These are phyloP conservation scores for Pluvialis apricaria DNA, from an alignment of 2,113 vertebrate genomes.

Conservation along the genomic window DNA sequence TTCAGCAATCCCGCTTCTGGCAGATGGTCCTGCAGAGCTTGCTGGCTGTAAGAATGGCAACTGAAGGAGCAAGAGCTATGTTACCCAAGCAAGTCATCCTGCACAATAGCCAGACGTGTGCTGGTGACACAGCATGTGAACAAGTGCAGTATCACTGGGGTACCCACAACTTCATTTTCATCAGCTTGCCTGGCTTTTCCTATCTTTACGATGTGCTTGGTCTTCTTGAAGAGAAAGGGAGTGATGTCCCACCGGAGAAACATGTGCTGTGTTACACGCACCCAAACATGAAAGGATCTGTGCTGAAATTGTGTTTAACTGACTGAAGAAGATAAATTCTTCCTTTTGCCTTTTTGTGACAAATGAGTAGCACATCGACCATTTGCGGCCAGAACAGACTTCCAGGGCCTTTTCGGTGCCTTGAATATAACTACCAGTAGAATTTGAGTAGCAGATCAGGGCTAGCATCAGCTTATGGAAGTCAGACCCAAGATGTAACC, in stretches of 20 bases:
- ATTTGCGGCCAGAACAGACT: not conserved
- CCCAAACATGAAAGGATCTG: not conserved
- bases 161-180: not conserved
- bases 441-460: not conserved
- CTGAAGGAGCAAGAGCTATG: not conserved
- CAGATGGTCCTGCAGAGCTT: not conserved
- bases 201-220: not conserved
- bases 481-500: not conserved
- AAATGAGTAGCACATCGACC: not conserved
- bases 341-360: not conserved
- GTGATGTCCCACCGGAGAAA: not conserved
- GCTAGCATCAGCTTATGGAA: not conserved
- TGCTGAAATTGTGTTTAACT: not conserved
- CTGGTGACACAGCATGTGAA: not conserved
- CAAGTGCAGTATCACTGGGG: not conserved
- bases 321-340: not conserved
- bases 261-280: fast-evolving
- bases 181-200: not conserved
- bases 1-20: not conserved
- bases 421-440: not conserved
- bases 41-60: not conserved
- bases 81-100: not conserved
- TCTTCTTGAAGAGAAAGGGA: not conserved
- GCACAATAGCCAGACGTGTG: no score
- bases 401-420: not conserved